phyloP scores from a whole-genome alignment of 2,113 vertebrate species.

The Nothocercus nigrocapillus region DNA sequence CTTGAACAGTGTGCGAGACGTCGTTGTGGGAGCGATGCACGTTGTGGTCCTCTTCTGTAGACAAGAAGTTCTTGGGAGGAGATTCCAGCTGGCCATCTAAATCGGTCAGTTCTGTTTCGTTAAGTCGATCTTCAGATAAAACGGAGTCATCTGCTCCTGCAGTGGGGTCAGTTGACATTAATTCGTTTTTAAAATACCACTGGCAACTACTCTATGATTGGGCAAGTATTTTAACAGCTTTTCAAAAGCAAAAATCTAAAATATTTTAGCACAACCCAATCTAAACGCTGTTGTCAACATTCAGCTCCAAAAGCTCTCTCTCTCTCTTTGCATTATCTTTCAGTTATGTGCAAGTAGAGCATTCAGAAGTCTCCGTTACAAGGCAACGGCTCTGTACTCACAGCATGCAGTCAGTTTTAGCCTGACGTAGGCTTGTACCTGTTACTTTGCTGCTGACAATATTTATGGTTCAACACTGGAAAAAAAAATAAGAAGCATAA shows the following conservation, averaged over 20 bases:
- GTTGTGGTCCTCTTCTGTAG: conserved; percentile 76
- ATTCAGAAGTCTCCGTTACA: not conserved
- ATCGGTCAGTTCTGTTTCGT: conserved; percentile 89
- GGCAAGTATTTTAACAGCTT: not conserved
- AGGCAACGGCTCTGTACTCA: not conserved
- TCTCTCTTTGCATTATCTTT: not conserved
- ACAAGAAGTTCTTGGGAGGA: conserved; percentile 80
- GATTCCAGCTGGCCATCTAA: conserved; percentile 84
- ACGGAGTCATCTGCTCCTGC: conserved; percentile 82
- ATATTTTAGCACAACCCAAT: not conserved
- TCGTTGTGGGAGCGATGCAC: conserved; percentile 70
- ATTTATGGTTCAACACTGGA: not conserved
- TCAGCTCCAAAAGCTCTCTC: not conserved
- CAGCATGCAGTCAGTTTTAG: not conserved
- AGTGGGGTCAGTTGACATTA: not conserved
- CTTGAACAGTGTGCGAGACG: conserved; percentile 50
- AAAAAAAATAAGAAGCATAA: not conserved
- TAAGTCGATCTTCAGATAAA: conserved; percentile 86
- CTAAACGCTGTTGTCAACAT: not conserved
- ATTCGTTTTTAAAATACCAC: not conserved
- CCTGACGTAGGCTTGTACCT: not conserved
- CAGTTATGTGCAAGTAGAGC: not conserved
- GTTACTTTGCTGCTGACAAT: not conserved
- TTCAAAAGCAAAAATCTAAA: not conserved
- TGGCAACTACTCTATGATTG: not conserved